Percentiles rank a stretch among this genome's conserved stretches.
These are phyloP conservation scores for Oceanites oceanicus DNA, from an alignment of 2,113 vertebrate genomes.

Conservation along the genomic window DNA sequence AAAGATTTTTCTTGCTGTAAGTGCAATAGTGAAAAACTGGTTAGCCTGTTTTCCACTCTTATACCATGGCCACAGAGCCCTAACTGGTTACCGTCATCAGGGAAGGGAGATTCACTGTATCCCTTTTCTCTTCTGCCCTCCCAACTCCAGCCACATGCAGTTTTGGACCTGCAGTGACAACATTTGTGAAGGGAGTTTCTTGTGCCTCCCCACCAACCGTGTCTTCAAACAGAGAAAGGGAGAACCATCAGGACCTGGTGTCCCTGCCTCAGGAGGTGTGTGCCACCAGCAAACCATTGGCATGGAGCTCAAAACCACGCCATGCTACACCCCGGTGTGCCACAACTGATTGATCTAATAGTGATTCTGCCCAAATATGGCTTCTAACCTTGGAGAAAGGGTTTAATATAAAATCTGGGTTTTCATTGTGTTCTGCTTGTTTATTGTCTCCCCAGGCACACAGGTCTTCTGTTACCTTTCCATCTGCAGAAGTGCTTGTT, in stretches of 20 bases:
- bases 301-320: rapidly evolving
- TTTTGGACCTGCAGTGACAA: background rate
- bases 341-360: background rate
- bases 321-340: background rate
- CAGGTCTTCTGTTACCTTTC: conserved; percentile 64
- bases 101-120: background rate
- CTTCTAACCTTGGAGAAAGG: background rate
- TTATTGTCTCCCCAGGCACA: background rate
- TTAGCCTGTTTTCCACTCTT: background rate
- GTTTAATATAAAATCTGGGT: rapidly evolving
- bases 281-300: background rate
- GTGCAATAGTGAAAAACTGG: background rate
- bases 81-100: background rate
- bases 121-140: background rate
- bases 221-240: background rate
- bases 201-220: rapidly evolving
- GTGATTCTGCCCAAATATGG: background rate
- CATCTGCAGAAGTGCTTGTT: conserved; percentile 60
- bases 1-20: background rate
- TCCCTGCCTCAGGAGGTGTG: background rate
- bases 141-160: background rate
- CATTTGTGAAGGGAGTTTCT: background rate
- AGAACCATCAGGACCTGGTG: background rate
- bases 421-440: rapidly evolving
- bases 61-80: background rate